Evolutionary conservation across 2,888 invertebrate species (phyloP).

Genomic region (Drosophila mayaguana): DNA sequence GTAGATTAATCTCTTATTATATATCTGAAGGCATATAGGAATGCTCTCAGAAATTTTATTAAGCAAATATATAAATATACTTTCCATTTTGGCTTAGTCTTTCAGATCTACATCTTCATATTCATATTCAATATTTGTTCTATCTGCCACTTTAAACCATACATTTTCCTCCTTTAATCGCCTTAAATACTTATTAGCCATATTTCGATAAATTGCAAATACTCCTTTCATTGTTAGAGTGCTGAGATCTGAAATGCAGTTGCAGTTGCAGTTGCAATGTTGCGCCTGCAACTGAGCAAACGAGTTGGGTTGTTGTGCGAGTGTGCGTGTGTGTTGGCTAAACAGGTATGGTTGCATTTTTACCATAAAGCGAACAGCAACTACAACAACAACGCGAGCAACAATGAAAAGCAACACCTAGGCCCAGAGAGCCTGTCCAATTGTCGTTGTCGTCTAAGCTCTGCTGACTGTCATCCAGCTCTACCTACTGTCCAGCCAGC

Average conservation of each 20-base stretch:
- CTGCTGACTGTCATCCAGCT: slow-evolving; percentile 60
- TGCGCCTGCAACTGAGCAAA: slow-evolving; percentile 64
- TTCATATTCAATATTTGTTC: too few relatives aligned
- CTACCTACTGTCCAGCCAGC: slow-evolving; percentile 58
- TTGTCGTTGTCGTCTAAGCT: slow-evolving; percentile 61
- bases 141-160: too few relatives aligned
- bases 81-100: too few relatives aligned
- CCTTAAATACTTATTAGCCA: not conserved
- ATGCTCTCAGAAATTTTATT: too few relatives aligned
- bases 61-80: too few relatives aligned
- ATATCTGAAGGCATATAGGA: too few relatives aligned
- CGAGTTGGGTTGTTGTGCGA: slow-evolving; percentile 54
- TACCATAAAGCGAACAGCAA: slow-evolving; percentile 76
- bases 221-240: slow-evolving; percentile 27
- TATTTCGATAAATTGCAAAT: slow-evolving; percentile 6
- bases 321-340: slow-evolving; percentile 64
- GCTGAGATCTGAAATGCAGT: slow-evolving; percentile 62
- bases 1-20: too few relatives aligned
- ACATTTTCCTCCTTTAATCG: not conserved
- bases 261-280: slow-evolving; percentile 69
- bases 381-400: slow-evolving; percentile 35
- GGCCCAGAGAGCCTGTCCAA: slow-evolving; percentile 59
- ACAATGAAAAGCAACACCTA: slow-evolving; percentile 75
- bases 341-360: slow-evolving; percentile 82
- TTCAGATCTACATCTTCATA: too few relatives aligned